Evolutionary conservation across 2,888 invertebrate species (phyloP), one percentile per base, ranked within the genome.

Genomic region (Lymantria monacha): DNA sequence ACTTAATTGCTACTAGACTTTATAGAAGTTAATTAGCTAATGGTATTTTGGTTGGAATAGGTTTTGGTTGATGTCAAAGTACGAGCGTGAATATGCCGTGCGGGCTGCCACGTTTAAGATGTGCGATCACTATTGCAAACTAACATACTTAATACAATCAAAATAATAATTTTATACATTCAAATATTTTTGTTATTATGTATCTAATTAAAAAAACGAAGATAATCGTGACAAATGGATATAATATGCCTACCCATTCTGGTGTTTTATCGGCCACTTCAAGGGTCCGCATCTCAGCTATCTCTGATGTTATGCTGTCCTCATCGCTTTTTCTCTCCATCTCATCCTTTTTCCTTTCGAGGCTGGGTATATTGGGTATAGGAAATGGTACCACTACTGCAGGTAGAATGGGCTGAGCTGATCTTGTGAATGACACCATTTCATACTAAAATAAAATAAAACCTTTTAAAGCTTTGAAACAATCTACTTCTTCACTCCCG

Each of bases 271-370:
- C 77, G 7, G 59, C 58, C 13, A 66, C 56, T 44, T 76, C 81
- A 2, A 74, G 47, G 36, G 73, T 75, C 70, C 76, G 83, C 63
- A 79, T 60, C 49, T 84, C 86, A 9, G 70, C 61, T 11, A 83
- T 66, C 48, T 88, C 86, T 41, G 83, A 85, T 42, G 72, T 78
- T 63, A 83, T 83, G 63, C 81, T 86, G 49, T 85, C 85, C 0
- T 79, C 76, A 1, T 81, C 81, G 8, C 59, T 68, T 42, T 58
- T 61, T 31, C 55, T 63, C 41, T 70, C 42, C 11, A 30, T 1
- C 5, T 42, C 30, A 30, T 22, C 30, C 30, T 42, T 42, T 42
- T 30, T 30, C 30, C n/a, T 30, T 0, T 22, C 30, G 7, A 30
- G 1, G 11, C 11, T 3, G 5, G 42, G n/a, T 10, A 7, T 15